phyloP scores from a whole-genome alignment of 2,888 invertebrate species.

The Formica aserva region DNA sequence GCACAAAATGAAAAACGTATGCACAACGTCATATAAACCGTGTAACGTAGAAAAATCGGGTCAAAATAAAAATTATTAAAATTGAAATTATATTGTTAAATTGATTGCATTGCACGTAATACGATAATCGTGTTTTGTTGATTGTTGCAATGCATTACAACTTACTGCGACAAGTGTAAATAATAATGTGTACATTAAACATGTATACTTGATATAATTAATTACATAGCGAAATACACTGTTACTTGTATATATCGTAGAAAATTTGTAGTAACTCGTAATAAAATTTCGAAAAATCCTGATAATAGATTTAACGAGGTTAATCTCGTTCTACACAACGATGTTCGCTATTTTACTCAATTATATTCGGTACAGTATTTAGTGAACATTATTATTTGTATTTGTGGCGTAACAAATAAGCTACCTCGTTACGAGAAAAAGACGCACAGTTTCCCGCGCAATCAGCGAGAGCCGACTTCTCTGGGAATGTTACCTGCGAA shows the following conservation, averaged over 20 bases:
- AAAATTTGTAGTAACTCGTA: slow-evolving; percentile 13
- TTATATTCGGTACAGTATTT: slow-evolving; percentile 30
- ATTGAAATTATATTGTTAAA: slow-evolving; percentile 12
- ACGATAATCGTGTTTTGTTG: background rate
- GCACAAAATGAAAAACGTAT: background rate
- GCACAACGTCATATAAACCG: background rate
- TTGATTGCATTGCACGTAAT: background rate
- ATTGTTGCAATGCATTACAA: slow-evolving; percentile 4
- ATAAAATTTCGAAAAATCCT: slow-evolving; percentile 27
- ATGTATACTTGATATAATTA: background rate
- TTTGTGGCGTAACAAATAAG: slow-evolving; percentile 9
- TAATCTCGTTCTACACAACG: slow-evolving; percentile 5
- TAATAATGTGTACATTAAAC: background rate
- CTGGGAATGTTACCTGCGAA: slow-evolving; percentile 59
- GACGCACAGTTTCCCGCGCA: slow-evolving; percentile 55
- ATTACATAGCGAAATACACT: background rate
- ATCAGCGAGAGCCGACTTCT: slow-evolving; percentile 49
- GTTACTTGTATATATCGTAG: background rate
- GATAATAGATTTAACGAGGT: slow-evolving; percentile 7
- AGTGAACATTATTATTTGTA: slow-evolving; percentile 14
- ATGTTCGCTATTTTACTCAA: slow-evolving; percentile 29
- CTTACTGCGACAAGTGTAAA: background rate
- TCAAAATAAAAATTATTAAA: slow-evolving; percentile 15
- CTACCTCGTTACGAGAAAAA: slow-evolving; percentile 24
- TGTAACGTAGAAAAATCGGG: background rate